Percentiles rank a stretch among this genome's conserved stretches.
phyloP scores from a whole-genome alignment of 2,888 invertebrate genomes.

The Leptopterna dolabrata region DNA sequence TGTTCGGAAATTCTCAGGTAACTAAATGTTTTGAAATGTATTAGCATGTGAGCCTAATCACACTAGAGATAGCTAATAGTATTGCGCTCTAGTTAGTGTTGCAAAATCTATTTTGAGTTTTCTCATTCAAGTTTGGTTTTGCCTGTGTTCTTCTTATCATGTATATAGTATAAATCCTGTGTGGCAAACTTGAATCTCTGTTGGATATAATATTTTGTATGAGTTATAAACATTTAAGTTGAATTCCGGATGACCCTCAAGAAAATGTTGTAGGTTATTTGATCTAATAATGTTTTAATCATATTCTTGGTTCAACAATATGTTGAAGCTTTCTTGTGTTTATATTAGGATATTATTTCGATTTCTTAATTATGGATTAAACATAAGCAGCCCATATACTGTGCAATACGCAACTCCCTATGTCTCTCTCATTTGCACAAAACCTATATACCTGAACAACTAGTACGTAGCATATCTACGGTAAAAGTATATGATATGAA shows the following conservation, averaged over 20 bases:
- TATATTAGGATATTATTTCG: not conserved
- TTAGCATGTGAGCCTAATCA: not conserved
- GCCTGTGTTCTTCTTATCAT: not conserved
- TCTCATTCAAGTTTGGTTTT: not conserved
- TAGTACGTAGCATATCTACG: no score
- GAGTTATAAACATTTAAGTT: no score
- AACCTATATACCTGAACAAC: no score
- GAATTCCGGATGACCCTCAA: no score
- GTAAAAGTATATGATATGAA: no score
- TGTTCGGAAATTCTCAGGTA: not conserved
- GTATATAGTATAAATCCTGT: not conserved
- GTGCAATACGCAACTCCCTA: not conserved
- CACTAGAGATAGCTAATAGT: not conserved
- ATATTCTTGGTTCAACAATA: not conserved
- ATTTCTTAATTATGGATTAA: not conserved
- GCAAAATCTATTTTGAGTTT: not conserved
- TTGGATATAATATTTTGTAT: not conserved
- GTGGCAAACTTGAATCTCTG: constrained; percentile 1
- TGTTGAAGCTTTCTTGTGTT: not conserved
- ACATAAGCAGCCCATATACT: not conserved
- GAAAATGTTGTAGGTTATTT: not conserved
- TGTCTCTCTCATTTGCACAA: not conserved
- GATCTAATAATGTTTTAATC: not conserved
- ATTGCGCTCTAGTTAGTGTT: not conserved
- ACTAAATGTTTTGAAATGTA: not conserved